Base-by-base conservation (phyloP, 2,888 invertebrate genomes). In the Syritta pipiens region DNA sequence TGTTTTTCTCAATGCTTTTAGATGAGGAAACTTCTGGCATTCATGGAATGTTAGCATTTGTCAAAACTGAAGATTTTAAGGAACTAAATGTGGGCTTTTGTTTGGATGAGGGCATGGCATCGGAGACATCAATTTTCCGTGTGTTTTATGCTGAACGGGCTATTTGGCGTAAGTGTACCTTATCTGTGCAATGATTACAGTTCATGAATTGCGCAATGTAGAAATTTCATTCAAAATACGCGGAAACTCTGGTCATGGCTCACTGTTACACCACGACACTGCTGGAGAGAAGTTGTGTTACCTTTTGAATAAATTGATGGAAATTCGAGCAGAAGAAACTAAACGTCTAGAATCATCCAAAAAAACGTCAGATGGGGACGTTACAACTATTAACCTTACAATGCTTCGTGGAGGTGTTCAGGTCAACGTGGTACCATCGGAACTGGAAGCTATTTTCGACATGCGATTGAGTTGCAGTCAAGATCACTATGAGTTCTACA, bases 41-140 rank as follows among this genome's bases (percentile, higher is more conserved):
- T 0, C 88, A 91, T n/a, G 95, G 95, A 4, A 95, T 96, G 94
- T 85, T 87, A 30, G 84, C 87, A 9, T 94, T 95, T 85, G 90
- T 93, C 0, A 87, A 91, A 32, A 91, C 92, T 0, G 87, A 91
- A 0, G 91, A 92, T 20, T 96, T 95, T 85, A 90, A 90, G 81
- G 86, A 89, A 0, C 86, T 96, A 24, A 95, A 95, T 83, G 87
- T 95, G 24, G 95, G 94, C 0, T 94, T 96, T 84, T 92, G 91
- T 0, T 84, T 96, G 49, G 96, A 96, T 84, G 96, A 96, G 88
- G 94, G 95, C 20, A 91, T 94, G 89, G 93, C 94, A 0, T 92
- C 90, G 83, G 91, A 92, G 0, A 90, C 88, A 42, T 92, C 94
- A 14, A 90, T 90, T 44, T 94, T 91, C 84, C 88, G 91, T 1